Conservation (phyloP, 2,888 invertebrate species). For the Nineta flava region DNA sequence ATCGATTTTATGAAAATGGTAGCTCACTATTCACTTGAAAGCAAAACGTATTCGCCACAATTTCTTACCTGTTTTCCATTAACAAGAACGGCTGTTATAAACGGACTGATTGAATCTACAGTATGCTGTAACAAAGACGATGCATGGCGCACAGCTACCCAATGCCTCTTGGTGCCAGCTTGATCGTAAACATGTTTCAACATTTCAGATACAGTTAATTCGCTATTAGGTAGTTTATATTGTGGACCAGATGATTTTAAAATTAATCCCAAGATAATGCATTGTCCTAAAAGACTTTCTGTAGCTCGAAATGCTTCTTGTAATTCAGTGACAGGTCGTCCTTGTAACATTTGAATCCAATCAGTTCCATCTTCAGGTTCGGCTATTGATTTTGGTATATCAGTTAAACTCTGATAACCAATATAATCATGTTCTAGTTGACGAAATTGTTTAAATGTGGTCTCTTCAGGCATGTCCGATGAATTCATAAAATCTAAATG, state of each 20-base stretch:
- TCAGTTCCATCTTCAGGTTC: conserved; percentile 45
- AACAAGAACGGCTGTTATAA: conserved; percentile 92
- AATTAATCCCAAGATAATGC: conserved; percentile 72
- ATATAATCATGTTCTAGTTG: conserved; percentile 85
- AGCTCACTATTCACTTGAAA: too few species aligned
- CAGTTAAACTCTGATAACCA: conserved; percentile 89
- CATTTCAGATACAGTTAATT: conserved; percentile 45
- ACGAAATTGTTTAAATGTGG: conserved; percentile 66
- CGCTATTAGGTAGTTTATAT: conserved; percentile 48
- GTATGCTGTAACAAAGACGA: conserved; percentile 86
- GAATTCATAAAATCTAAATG: conserved; percentile 95
- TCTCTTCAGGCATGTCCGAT: conserved; percentile 45
- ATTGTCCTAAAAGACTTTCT: conserved; percentile 60
- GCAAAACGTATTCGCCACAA: not conserved
- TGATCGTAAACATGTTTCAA: conserved; percentile 59
- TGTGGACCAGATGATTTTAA: conserved; percentile 65
- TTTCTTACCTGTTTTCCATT: conserved; percentile 81
- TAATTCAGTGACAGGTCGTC: conserved; percentile 53
- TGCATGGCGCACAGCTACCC: conserved; percentile 90
- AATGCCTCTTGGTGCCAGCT: conserved; percentile 74
- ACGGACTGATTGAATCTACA: conserved; percentile 96
- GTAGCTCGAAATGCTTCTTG: conserved; percentile 50
- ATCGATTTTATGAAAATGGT: too few species aligned
- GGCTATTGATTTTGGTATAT: conserved; percentile 70
- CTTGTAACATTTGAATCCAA: not conserved